Percentiles rank a stretch among this genome's conserved stretches.
These are phyloP conservation scores for Scaptomyza flava DNA, from an alignment of 2,888 invertebrate species.

Conservation along the genomic window DNA sequence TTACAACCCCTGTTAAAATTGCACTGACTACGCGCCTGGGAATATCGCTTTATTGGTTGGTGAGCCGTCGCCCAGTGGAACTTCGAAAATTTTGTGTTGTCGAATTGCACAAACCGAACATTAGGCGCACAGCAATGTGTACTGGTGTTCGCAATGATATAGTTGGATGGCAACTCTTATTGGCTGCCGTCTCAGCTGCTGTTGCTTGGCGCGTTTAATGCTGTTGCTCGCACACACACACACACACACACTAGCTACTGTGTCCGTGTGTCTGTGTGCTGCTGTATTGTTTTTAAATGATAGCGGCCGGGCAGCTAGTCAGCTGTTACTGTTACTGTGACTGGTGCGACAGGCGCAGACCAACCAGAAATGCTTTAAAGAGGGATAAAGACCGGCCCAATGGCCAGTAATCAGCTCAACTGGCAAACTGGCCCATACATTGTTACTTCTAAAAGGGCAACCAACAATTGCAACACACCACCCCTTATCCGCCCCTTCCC, in stretches of 20 bases:
- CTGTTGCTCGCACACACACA: slow-evolving; percentile 50
- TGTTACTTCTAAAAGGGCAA: slow-evolving; percentile 10
- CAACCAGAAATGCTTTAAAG: slow-evolving; percentile 81
- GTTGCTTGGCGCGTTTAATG: slow-evolving; percentile 56
- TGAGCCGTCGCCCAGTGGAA: slow-evolving; percentile 78
- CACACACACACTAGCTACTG: slow-evolving; percentile 22
- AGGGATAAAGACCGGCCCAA: slow-evolving; percentile 71
- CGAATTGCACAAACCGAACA: slow-evolving; percentile 84
- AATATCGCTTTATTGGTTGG: slow-evolving; percentile 80
- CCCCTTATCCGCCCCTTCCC: too few species aligned
- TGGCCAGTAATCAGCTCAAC: slow-evolving; percentile 63
- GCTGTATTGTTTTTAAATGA: slow-evolving; percentile 70
- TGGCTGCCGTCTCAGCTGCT: slow-evolving; percentile 78
- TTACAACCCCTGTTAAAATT: background rate
- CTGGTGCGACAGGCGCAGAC: slow-evolving; percentile 78
- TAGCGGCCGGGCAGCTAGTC: slow-evolving; percentile 68
- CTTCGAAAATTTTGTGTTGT: slow-evolving; percentile 85
- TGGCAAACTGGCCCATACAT: slow-evolving; percentile 41
- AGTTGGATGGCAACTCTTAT: slow-evolving; percentile 83
- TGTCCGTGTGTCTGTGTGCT: slow-evolving; percentile 1
- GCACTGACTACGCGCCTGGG: slow-evolving; percentile 43
- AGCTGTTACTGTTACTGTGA: slow-evolving; percentile 77
- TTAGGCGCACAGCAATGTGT: slow-evolving; percentile 72
- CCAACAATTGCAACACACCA: slow-evolving; percentile 3
- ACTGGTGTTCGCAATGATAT: slow-evolving; percentile 77